Base-by-base conservation (phyloP, 2,888 invertebrate genomes). In the Orgyia antiqua region DNA sequence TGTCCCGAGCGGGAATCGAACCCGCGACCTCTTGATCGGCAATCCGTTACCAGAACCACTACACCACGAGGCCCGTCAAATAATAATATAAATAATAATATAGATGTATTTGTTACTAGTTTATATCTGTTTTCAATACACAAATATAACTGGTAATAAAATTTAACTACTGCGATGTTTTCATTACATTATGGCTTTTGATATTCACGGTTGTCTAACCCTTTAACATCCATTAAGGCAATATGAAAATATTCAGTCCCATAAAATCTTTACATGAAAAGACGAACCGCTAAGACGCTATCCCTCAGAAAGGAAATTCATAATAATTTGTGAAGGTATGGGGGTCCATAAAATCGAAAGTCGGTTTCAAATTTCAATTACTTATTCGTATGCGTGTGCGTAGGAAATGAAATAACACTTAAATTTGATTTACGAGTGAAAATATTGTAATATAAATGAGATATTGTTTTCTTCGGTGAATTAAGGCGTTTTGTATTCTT, bases 371-470 rank as follows among this genome's bases (percentile, higher is more conserved):
- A 82, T 82, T 84, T 84, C 84, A 86, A 86, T 86, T 86, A 84
- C 77, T 82, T 79, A 77, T 76, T 82, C 79, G 79, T 73, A 82
- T 74, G 82, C 82, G 77, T 82, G 80, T 75, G 74, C 76, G 72
- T 67, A 79, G 86, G 86, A 86, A 86, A 86, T 86, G 84, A 84
- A 86, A 86, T 75, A 82, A 80, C 73, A 80, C 82, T 84, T 86
- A 79, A 78, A 78, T 61, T 50, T 84, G 86, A 86, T 86, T 86
- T 86, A 86, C 73, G 68, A 49, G 56, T 53, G 68, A 76, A 78
- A 82, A 83, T 84, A 77, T 79, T 75, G 67, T 75, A 76, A 74
- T 77, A 71, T 66, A 73, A 69, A 76, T 79, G 72, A 80, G 72
- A 74, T 73, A 68, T 74, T 82, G 80, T 82, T 82, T 82, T 80